These are phyloP conservation scores for Mastacembelus armatus DNA, from an alignment of 2,797 vertebrate species.

Conservation along the genomic window DNA sequence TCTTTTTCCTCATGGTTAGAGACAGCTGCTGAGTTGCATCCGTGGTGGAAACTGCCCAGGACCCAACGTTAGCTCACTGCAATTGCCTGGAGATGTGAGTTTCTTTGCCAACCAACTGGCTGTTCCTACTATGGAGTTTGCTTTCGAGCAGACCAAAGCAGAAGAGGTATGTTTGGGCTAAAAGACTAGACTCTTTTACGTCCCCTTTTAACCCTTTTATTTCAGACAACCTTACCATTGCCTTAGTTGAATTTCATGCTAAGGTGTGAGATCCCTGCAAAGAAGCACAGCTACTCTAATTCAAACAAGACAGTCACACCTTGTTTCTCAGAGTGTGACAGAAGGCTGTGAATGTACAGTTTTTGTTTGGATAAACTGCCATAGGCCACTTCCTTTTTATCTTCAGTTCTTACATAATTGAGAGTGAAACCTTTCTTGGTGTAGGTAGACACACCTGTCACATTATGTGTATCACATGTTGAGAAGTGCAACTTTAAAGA, in stretches of 20 bases:
- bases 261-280: neutral
- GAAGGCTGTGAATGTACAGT: neutral
- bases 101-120: constrained; percentile 94
- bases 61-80: constrained; percentile 88
- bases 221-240: neutral
- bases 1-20: constrained; percentile 83
- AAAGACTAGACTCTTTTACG: neutral
- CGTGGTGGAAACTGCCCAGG: constrained; percentile 81
- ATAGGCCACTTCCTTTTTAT: constrained; percentile 6
- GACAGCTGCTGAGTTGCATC: constrained; percentile 86
- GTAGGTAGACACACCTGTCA: neutral
- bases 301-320: neutral
- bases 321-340: constrained; percentile 9
- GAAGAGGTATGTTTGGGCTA: constrained; percentile 84
- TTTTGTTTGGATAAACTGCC: constrained; percentile 8
- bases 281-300: neutral
- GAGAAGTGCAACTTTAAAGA: neutral
- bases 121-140: constrained; percentile 88
- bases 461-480: neutral
- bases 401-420: constrained; percentile 5
- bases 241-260: neutral
- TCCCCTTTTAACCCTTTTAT: neutral
- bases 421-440: neutral
- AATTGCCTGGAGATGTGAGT: constrained; percentile 88
- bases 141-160: constrained; percentile 85